These are phyloP conservation scores for Apotomis turbidana DNA, from an alignment of 2,888 invertebrate species.

Conservation along the genomic window DNA sequence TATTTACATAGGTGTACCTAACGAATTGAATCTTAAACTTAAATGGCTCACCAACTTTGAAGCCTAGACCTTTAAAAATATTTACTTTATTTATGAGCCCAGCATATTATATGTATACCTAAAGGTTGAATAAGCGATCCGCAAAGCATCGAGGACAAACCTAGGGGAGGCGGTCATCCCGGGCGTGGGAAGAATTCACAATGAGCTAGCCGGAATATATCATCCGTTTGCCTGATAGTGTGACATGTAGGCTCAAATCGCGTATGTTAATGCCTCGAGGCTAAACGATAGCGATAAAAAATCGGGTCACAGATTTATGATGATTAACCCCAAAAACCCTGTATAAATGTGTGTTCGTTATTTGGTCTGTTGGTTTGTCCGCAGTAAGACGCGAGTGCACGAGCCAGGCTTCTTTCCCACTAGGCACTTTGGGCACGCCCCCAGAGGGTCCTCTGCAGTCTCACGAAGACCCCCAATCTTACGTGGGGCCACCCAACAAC, in stretches of 20 bases:
- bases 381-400: too few relatives aligned
- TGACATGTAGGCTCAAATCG: constrained; percentile 40
- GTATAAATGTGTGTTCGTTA: too few relatives aligned
- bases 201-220: constrained; percentile 61
- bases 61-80: constrained; percentile 17
- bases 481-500: too few relatives aligned
- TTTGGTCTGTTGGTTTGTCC: too few relatives aligned
- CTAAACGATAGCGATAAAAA: constrained; percentile 39
- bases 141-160: constrained; percentile 62
- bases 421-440: too few relatives aligned
- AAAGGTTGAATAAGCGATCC: constrained; percentile 61
- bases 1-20: neutral
- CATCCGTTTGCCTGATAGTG: constrained; percentile 51
- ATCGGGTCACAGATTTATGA: constrained; percentile 44
- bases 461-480: too few relatives aligned
- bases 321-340: constrained; percentile 39
- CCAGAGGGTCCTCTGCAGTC: too few relatives aligned
- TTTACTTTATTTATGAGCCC: constrained; percentile 55
- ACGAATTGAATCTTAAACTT: neutral
- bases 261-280: constrained; percentile 38
- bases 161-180: constrained; percentile 61
- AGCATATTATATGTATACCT: constrained; percentile 53
- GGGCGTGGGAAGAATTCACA: constrained; percentile 64
- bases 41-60: neutral
- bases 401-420: too few relatives aligned